These are phyloP conservation scores for Hemicentrotus pulcherrimus DNA, from an alignment of 35 echinoderm and acorn worm genomes.

Conservation along the genomic window DNA sequence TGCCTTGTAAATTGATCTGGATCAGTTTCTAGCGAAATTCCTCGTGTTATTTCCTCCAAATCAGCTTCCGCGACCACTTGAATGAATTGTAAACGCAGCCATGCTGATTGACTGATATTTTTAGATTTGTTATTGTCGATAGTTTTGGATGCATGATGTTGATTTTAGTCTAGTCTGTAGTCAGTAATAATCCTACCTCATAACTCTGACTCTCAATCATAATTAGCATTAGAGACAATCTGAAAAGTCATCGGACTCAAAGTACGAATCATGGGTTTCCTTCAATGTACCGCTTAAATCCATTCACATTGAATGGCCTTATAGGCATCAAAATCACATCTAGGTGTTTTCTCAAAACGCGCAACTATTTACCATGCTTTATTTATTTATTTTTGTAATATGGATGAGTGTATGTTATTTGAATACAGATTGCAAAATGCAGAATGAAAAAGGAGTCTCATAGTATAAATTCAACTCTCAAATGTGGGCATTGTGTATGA, in stretches of 20 bases:
- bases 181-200: neutral
- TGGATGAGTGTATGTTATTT: neutral
- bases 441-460: neutral
- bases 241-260: neutral
- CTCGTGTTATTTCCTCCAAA: neutral
- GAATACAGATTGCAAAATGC: neutral
- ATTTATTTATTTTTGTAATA: neutral
- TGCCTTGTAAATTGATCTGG: neutral
- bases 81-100: neutral
- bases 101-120: neutral
- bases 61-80: neutral
- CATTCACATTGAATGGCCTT: neutral
- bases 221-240: constrained; percentile 4
- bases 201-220: neutral
- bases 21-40: neutral
- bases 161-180: neutral
- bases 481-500: neutral
- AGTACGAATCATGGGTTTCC: neutral
- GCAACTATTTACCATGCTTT: neutral
- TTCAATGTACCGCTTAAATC: neutral
- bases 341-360: neutral
- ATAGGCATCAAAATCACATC: neutral
- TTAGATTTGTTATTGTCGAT: neutral
- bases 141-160: constrained; percentile 2
- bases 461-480: neutral